A percentile compares a stretch with the other conserved stretches of the same genome.
phyloP scores from a whole-genome alignment of 2,888 invertebrate genomes.

The Oxystoma pomonae region DNA sequence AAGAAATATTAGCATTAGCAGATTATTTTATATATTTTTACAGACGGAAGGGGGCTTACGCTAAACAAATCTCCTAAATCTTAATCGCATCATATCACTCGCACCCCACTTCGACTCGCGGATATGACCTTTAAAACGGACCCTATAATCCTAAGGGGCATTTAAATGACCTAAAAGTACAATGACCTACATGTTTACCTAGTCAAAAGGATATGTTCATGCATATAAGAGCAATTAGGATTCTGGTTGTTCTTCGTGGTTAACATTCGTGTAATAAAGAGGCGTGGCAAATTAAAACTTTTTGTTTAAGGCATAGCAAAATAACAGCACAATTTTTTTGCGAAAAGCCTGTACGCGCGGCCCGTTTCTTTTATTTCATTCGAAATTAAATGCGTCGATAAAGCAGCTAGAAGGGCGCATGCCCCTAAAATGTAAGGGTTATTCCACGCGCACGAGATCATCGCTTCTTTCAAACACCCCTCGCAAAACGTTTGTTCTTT shows the following conservation, averaged over 20 bases:
- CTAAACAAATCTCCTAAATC: too few species aligned
- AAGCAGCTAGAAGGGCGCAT: background rate
- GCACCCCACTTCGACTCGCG: too few species aligned
- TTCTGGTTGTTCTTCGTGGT: conserved; percentile 38
- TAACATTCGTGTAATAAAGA: conserved; percentile 34
- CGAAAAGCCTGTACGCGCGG: conserved; percentile 5
- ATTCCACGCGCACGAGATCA: too few species aligned
- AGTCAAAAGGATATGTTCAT: conserved; percentile 47
- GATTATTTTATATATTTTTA: too few species aligned
- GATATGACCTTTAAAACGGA: background rate
- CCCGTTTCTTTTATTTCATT: background rate
- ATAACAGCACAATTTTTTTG: conserved; percentile 21
- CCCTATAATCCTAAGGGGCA: background rate
- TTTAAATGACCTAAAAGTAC: background rate
- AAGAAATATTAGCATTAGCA: too few species aligned
- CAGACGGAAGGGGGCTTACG: too few species aligned
- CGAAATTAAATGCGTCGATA: background rate
- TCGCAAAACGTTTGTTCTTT: too few species aligned
- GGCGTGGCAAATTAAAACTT: conserved; percentile 13
- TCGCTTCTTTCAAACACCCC: too few species aligned
- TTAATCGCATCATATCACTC: too few species aligned
- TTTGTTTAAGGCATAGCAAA: conserved; percentile 28
- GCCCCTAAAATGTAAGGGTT: too few species aligned
- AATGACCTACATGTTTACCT: conserved; percentile 35
- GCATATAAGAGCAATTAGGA: conserved; percentile 45